Evolutionary conservation across 1,140 invertebrate species (phyloP).

Genomic region (Solen grandis): DNA sequence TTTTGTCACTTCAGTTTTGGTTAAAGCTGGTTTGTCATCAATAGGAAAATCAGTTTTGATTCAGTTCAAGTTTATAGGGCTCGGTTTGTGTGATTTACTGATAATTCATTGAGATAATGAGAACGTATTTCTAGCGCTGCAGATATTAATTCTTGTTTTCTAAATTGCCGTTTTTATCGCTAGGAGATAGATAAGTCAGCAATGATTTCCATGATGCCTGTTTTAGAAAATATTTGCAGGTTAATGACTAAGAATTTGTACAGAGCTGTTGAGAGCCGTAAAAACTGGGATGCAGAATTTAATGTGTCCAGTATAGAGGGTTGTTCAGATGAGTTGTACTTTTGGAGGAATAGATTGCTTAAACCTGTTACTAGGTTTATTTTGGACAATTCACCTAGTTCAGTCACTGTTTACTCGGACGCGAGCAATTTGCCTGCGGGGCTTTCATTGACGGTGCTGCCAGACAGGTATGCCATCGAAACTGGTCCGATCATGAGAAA

Average conservation of each 20-base stretch:
- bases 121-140: no score
- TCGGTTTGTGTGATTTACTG: no score
- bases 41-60: no score
- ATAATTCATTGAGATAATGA: no score
- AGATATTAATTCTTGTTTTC: no score
- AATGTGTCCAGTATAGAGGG: neutral
- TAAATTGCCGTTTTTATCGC: no score
- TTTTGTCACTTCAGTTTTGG: neutral
- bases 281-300: slow-evolving; percentile 8
- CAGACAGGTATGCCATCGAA: neutral
- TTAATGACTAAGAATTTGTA: slow-evolving; percentile 9
- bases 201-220: slow-evolving; percentile 2
- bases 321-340: neutral
- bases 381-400: neutral
- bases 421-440: slow-evolving; percentile 5
- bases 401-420: slow-evolving; percentile 9
- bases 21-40: neutral
- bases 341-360: slow-evolving; percentile 16
- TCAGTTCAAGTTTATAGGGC: no score
- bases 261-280: slow-evolving; percentile 2
- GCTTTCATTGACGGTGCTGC: neutral
- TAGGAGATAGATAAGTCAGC: no score
- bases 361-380: slow-evolving; percentile 7
- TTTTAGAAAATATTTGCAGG: slow-evolving; percentile 16
- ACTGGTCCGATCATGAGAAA: slow-evolving; percentile 5